Evolutionary conservation across 2,888 invertebrate genomes (phyloP), one percentile per base, ranked within the genome.

Genomic region (Dryomyza anilis): DNA sequence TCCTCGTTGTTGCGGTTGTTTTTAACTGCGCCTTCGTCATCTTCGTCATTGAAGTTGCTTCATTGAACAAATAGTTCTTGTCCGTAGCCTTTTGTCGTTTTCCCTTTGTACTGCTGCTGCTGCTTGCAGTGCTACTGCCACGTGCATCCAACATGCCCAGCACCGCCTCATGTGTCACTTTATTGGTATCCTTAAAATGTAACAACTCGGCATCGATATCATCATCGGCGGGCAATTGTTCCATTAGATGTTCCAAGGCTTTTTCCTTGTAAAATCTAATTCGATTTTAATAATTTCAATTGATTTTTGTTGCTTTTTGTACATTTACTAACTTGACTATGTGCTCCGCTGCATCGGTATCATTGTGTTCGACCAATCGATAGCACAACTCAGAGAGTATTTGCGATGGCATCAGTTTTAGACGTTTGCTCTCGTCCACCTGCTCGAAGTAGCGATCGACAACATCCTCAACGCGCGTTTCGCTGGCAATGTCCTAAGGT

Each of bases 341-440:
- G 64, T 80, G 79, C 10, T 83, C 78, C 0, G 88, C 85, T 1
- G 89, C 88, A 66, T 86, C 86, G 12, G 73, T 75, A 74, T 90
- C 88, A 59, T 84, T 86, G 66, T 88, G 86, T 66, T 90, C 88
- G 1, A 93, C 88, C 78, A 85, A 88, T 67, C 88, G 78, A 63
- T 76, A 76, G 46, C 96, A 90, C 16, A 94, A 92, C 77, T 91
- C 91, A 2, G 91, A 91, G 71, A 96, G 84, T 1, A 91, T 90
- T 70, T 88, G 88, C 52, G 93, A 89, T 1, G 92, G 89, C 39
- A 96, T 84, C 46, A 95, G 85, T 64, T 87, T 84, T 19, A 95
- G 84, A 46, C 86, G 86, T 1, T 87, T 85, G 5, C 86, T 86
- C n/a, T 77, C 74, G 23, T 78, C 77, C 7, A 85, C 84, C 63